Evolutionary conservation across 2,797 vertebrate species (phyloP), one percentile per base, ranked within the genome.

Genomic region (Microchirus variegatus): DNA sequence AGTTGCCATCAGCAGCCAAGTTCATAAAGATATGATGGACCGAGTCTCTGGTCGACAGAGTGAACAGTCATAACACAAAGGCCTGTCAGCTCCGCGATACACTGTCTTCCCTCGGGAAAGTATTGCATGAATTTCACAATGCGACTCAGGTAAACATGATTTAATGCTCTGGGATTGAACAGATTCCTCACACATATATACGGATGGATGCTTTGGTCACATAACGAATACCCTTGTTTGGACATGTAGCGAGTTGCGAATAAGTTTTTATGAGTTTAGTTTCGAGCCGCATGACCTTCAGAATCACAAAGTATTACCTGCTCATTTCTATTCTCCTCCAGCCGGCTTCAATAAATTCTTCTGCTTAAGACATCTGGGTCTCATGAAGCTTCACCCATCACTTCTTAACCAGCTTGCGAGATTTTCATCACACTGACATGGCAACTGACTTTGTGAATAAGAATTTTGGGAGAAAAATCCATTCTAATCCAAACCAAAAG

Each of bases 401-500:
- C 18, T n/a, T 18, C 17, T 18, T 18, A 19, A 46, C 17, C 44
- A 17, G 10, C 16, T 18, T 18, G 45, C 18, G 10, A 47, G 19
- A 48, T 37, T 51, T 36, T 15, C 31, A 36, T 51, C 49, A 37
- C 10, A 16, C 14, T 16, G 58, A 78, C 80, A 66, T 58, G 41
- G 26, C 67, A 61, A 63, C 56, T 61, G 71, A 64, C 47, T 36
- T 10, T 31, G 47, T 5, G 36, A 56, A 18, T 10, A 8, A 5
- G 50, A 40, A 53, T 56, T 60, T 61, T 58, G 2, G 46, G 44
- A 54, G 68, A 55, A 78, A 80, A 71, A 53, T 84, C 44, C 62
- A 61, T 68, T 49, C 17, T 2, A 19, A 67, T 18, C 43, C 15
- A 17, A 58, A 46, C 45, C 41, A 65, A 74, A 83, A 58, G 63